These are phyloP conservation scores for Nymphalis io DNA, from an alignment of 1,140 invertebrate genomes.

Conservation along the genomic window DNA sequence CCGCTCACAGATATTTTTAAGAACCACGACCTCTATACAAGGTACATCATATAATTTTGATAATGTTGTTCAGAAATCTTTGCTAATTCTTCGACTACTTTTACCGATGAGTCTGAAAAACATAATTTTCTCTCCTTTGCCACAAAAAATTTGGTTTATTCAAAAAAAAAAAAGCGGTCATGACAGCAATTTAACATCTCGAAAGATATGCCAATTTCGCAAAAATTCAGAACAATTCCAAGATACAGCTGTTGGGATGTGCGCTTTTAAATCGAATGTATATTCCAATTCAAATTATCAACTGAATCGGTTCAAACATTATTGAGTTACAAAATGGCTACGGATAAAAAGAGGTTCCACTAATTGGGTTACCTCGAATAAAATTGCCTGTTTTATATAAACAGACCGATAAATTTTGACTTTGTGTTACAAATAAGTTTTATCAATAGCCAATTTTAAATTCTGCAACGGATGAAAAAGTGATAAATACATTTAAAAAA, in stretches of 20 bases:
- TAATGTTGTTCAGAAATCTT: too few relatives aligned
- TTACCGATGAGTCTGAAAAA: too few relatives aligned
- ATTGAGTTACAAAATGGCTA: slow-evolving; percentile 32
- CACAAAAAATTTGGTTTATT: too few relatives aligned
- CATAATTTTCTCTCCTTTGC: too few relatives aligned
- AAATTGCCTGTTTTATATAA: slow-evolving; percentile 25
- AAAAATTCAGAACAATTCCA: background rate
- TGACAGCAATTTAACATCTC: too few relatives aligned
- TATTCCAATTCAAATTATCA: slow-evolving; percentile 31
- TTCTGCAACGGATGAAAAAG: background rate
- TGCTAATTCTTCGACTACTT: too few relatives aligned
- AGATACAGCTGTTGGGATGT: background rate
- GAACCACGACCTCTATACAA: too few relatives aligned
- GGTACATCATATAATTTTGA: too few relatives aligned
- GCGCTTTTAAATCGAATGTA: slow-evolving; percentile 7
- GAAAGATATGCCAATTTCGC: background rate
- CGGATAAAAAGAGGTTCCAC: slow-evolving; percentile 29
- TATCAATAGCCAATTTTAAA: background rate
- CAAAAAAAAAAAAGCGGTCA: too few relatives aligned
- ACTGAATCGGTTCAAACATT: slow-evolving; percentile 32
- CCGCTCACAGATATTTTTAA: too few relatives aligned
- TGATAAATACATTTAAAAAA: slow-evolving; percentile 1
- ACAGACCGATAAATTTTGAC: slow-evolving; percentile 19
- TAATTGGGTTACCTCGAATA: slow-evolving; percentile 33
- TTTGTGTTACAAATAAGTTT: slow-evolving; percentile 13